Conservation (phyloP, 1,140 invertebrate species). For the Trinorchestia longiramus region DNA sequence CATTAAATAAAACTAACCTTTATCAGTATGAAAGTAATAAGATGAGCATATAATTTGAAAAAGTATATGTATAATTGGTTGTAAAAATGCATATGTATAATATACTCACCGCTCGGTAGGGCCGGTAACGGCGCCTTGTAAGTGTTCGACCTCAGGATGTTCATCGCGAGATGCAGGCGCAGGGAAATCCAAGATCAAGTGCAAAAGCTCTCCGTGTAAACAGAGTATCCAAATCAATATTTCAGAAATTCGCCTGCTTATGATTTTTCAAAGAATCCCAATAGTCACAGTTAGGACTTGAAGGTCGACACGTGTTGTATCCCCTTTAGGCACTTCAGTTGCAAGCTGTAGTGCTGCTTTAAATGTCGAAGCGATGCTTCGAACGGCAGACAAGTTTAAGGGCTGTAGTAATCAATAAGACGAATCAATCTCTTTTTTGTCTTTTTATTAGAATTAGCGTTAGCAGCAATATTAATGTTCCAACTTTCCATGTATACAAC, state of each 20-base stretch:
- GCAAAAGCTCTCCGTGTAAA: background rate
- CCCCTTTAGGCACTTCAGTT: background rate
- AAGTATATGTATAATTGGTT: background rate
- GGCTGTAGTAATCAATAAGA: constrained; percentile 50
- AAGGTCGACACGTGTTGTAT: background rate
- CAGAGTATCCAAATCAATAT: background rate
- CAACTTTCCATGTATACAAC: constrained; percentile 39
- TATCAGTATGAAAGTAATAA: background rate
- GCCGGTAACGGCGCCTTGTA: constrained; percentile 39
- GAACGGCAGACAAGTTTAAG: background rate
- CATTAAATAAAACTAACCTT: background rate
- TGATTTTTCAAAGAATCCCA: background rate
- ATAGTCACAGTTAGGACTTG: background rate
- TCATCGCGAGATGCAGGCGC: constrained; percentile 2
- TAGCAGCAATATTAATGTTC: background rate
- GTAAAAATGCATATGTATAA: background rate
- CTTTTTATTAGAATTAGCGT: constrained; percentile 23
- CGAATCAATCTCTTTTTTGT: constrained; percentile 41
- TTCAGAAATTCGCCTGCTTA: background rate
- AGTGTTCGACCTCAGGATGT: constrained; percentile 23
- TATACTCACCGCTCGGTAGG: constrained; percentile 19
- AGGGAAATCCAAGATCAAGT: background rate
- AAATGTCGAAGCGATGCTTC: background rate
- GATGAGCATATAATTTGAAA: background rate
- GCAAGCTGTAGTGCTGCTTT: constrained; percentile 11